Base-by-base conservation (phyloP, 2,888 invertebrate genomes). In the Urechis unicinctus region DNA sequence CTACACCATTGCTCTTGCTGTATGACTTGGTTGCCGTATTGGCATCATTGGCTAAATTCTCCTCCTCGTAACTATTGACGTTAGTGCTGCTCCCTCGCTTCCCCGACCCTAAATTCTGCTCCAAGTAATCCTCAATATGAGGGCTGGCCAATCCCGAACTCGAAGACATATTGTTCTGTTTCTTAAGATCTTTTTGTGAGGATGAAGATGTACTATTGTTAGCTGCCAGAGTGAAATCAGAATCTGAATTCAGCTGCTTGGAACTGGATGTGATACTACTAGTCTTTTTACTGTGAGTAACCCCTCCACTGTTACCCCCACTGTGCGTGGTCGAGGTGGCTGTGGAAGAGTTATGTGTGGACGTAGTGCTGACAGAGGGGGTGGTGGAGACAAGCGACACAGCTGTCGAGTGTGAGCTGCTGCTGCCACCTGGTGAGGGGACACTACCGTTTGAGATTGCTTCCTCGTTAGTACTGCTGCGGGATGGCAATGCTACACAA, bases 381-480 rank as follows among this genome's bases (percentile, higher is more conserved):
- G 54, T 9, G 46, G 21, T n/a, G n/a, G n/a, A n/a, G n/a, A n/a
- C n/a, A n/a, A n/a, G n/a, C n/a, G n/a, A n/a, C n/a, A n/a, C n/a
- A n/a, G n/a, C n/a, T n/a, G n/a, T n/a, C n/a, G n/a, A 45, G 46
- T n/a, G n/a, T n/a, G 50, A 31, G 26, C 4, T 21, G 24, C 43
- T 41, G 21, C 50, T 46, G 31, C 45, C 24, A 22, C 50, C 46
- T 24, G 52, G 52, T 51, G 6, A 26, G 29, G 46, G 41, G 30
- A 46, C 26, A 31, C 30, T 28, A 48, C 75, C 75, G 66, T 77
- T 76, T 66, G 76, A 73, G 71, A 75, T 73, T 71, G 72, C 69
- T 65, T 78, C 77, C 71, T 78, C 78, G 57, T 72, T 71, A 60
- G 73, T 63, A 61, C 74, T 74, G n/a, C n/a, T n/a, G n/a, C n/a